Conservation (phyloP, 1,140 invertebrate species). For the Drosophila bocki region DNA sequence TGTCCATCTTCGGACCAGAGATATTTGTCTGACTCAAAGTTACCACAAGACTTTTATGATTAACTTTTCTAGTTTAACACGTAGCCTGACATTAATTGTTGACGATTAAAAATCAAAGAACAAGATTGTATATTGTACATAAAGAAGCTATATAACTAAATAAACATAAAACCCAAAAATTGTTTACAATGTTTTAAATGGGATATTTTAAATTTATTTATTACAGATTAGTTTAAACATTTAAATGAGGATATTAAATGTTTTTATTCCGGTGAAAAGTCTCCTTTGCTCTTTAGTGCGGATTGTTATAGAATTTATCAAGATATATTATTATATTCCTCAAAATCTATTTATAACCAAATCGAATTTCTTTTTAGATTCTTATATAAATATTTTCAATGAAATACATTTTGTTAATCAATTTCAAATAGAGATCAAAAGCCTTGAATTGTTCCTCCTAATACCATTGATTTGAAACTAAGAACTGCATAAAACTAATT, state of each 20-base stretch:
- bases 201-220: too few species aligned
- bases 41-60: constrained; percentile 3
- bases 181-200: background rate
- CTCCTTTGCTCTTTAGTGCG: background rate
- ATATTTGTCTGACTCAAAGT: constrained; percentile 57
- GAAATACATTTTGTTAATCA: too few species aligned
- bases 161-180: background rate
- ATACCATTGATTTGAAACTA: too few species aligned
- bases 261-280: background rate
- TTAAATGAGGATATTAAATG: background rate
- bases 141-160: background rate
- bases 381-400: too few species aligned
- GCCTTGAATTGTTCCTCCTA: too few species aligned
- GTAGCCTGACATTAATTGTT: constrained; percentile 65
- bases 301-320: background rate
- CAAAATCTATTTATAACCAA: too few species aligned
- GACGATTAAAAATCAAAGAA: constrained; percentile 77
- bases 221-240: background rate
- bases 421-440: too few species aligned
- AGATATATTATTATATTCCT: too few species aligned
- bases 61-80: constrained; percentile 11
- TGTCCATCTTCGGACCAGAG: constrained; percentile 59
- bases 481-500: too few species aligned
- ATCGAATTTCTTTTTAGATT: too few species aligned
- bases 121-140: constrained; percentile 35